phyloP scores from a whole-genome alignment of 2,113 vertebrate genomes.

The Stictonetta naevosa region DNA sequence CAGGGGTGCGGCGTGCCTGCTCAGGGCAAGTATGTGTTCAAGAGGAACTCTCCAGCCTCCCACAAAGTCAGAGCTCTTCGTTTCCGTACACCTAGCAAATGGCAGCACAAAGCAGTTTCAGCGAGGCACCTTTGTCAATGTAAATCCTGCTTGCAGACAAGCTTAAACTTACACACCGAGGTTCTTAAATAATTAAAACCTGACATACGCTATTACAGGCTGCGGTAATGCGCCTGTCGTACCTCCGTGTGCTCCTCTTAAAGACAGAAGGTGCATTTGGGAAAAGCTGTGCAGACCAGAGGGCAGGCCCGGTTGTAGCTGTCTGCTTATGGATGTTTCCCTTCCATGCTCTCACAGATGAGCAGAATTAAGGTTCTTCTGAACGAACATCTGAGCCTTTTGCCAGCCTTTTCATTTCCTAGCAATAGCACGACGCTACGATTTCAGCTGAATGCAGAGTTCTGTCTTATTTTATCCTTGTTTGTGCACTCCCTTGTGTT shows the following conservation, averaged over 20 bases:
- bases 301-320: not conserved
- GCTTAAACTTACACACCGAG: not conserved
- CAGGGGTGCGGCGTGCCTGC: not conserved
- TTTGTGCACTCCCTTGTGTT: not conserved
- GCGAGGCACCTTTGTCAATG: not conserved
- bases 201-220: rapidly evolving
- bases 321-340: not conserved
- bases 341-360: not conserved
- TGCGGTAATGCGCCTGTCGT: rapidly evolving
- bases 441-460: not conserved
- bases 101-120: not conserved
- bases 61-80: rapidly evolving
- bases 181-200: not conserved
- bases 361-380: not conserved
- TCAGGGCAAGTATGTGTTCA: rapidly evolving
- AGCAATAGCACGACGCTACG: not conserved
- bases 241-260: not conserved
- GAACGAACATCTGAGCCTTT: constrained; percentile 17
- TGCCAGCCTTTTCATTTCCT: not conserved
- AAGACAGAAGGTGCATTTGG: not conserved
- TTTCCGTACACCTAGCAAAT: not conserved
- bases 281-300: not conserved
- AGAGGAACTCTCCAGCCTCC: not conserved
- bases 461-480: not conserved
- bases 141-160: not conserved